Base-by-base conservation (phyloP, 2,888 invertebrate genomes). In the Parelbella ahira region DNA sequence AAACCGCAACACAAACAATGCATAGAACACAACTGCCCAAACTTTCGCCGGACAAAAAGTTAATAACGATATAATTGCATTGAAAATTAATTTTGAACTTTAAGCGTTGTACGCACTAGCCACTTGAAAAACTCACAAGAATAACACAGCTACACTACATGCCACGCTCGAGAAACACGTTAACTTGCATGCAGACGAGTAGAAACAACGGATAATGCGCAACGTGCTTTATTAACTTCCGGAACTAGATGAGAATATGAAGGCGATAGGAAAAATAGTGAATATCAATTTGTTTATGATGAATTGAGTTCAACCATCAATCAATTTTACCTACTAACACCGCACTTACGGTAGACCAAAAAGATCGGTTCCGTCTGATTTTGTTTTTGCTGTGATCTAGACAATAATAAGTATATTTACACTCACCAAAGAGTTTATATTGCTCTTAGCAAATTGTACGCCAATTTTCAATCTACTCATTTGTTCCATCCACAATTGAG, bases 1-100 rank as follows among this genome's bases (percentile, higher is more conserved):
- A 72, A 74, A 60, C 53, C 50, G 49, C 50, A 54, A 47, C 38
- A 47, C 45, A 58, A 56, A 71, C 66, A 68, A 65, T 66, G 56
- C 50, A 53, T 54, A 59, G 63, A 60, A 53, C 42, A 29, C 37
- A 41, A 48, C 50, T 47, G 45, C 34, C 11, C 24, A 13, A 50
- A 65, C 69, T 75, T 74, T 70, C 70, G 49, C 51, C 46, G 37
- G 37, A 48, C 47, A 1, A 19, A 37, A 50, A 46, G 15, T 42
- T 37, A 49, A 47, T 36, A 42, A 36, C 27, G 11, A 38, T 42
- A 41, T 41, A 21, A 44, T 48, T 44, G 28, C 23, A 9, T 34
- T 19, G 15, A 8, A 20, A 37, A 37, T 43, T 43, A 37, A 43
- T 39, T 20, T 18, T 11, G 10, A 15, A 38, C 8, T 24, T 20